These are phyloP conservation scores for Bombus turneri DNA, from an alignment of 1,140 invertebrate species.

Conservation along the genomic window DNA sequence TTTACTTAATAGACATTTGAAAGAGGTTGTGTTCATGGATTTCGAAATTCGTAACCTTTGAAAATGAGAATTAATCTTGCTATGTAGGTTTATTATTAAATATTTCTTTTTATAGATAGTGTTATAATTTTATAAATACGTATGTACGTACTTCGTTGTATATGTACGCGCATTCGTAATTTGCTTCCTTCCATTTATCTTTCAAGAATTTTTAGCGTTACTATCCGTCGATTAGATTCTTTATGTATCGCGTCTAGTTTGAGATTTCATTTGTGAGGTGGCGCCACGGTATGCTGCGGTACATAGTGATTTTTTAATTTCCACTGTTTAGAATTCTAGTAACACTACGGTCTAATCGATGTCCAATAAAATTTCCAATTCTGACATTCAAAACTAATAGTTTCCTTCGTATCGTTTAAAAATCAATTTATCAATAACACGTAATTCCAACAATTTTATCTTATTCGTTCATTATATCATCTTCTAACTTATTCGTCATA, in stretches of 20 bases:
- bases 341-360: slow-evolving; percentile 4
- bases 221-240: slow-evolving; percentile 43
- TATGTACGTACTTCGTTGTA: no score
- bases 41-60: background rate
- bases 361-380: background rate
- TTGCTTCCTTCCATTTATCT: background rate
- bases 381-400: background rate
- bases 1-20: background rate
- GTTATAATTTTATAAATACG: background rate
- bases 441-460: background rate
- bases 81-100: background rate
- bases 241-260: slow-evolving; percentile 4
- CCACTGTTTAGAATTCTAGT: slow-evolving; percentile 23
- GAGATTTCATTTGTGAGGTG: slow-evolving; percentile 54
- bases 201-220: background rate
- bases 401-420: background rate
- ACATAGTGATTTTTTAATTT: slow-evolving; percentile 44
- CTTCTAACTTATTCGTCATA: no score
- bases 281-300: slow-evolving; percentile 53
- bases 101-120: background rate
- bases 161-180: background rate
- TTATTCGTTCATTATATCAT: no score
- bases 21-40: background rate
- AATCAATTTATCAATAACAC: background rate
- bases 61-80: background rate